These are phyloP conservation scores for Puma concolor DNA, from an alignment of 2,113 vertebrate genomes.

Conservation along the genomic window DNA sequence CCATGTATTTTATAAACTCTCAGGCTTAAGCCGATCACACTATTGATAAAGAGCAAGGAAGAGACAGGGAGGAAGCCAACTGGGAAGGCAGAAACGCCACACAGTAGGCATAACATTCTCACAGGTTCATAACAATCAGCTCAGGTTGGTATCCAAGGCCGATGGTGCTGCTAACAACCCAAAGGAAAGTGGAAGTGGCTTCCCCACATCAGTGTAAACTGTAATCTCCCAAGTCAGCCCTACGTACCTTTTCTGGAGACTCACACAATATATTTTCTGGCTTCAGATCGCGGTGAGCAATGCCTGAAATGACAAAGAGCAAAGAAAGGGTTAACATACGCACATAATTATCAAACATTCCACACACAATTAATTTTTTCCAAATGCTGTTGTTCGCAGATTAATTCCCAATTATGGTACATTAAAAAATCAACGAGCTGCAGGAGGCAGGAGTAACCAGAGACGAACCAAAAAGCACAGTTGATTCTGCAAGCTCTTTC, in stretches of 20 bases:
- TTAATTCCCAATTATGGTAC: conserved; percentile 84
- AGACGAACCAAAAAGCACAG: conserved; percentile 63
- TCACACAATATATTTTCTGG: conserved; percentile 98
- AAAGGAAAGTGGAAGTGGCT: neutral
- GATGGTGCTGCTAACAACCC: neutral
- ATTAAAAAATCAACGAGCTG: conserved; percentile 83
- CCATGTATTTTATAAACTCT: conserved; percentile 30
- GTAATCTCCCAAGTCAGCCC: neutral
- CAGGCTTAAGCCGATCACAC: neutral
- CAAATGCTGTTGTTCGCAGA: conserved; percentile 80
- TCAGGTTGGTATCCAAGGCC: neutral
- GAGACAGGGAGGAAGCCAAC: neutral
- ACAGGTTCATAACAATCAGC: neutral
- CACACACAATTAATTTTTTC: conserved; percentile 83
- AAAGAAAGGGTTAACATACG: conserved; percentile 71
- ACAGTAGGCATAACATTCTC: neutral
- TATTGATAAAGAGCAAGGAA: conserved; percentile 20
- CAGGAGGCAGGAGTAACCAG: conserved; percentile 75
- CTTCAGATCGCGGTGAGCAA: conserved; percentile 97
- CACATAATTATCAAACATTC: conserved; percentile 73
- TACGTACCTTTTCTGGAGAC: conserved; percentile 91
- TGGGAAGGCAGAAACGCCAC: neutral
- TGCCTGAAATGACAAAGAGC: conserved; percentile 86
- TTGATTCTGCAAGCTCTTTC: conserved; percentile 70
- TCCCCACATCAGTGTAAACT: neutral